Percentiles rank a stretch among this genome's conserved stretches.
phyloP scores from a whole-genome alignment of 2,888 invertebrate genomes.

The Maniola hyperantus region DNA sequence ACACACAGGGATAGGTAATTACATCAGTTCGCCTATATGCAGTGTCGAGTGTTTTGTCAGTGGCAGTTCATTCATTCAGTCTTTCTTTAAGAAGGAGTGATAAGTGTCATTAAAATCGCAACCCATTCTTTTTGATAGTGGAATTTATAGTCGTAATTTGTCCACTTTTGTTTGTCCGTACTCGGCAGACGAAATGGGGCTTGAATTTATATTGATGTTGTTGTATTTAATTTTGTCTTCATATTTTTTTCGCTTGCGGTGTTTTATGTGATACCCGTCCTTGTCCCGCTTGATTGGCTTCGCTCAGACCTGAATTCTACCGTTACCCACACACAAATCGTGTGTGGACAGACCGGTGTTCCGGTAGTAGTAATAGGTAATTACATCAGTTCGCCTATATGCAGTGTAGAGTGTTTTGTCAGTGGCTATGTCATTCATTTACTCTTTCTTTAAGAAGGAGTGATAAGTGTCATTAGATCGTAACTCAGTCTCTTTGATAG shows the following conservation, averaged over 20 bases:
- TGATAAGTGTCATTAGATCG: conserved; percentile 30
- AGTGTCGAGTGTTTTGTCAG: conserved; percentile 17
- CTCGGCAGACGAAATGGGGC: conserved; percentile 17
- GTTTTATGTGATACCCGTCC: too few relatives aligned
- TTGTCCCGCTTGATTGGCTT: too few relatives aligned
- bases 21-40: too few relatives aligned
- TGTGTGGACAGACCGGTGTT: too few relatives aligned
- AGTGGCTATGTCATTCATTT: conserved; percentile 7
- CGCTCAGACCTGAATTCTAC: too few relatives aligned
- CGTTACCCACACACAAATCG: too few relatives aligned
- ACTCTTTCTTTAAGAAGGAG: conserved; percentile 27
- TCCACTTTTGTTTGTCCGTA: conserved; percentile 28
- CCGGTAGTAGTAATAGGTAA: too few relatives aligned
- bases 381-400: too few relatives aligned
- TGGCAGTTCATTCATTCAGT: background rate
- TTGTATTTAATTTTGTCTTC: conserved; percentile 19
- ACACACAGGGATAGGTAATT: too few relatives aligned
- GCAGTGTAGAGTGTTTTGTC: conserved; percentile 11
- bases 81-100: conserved; percentile 30
- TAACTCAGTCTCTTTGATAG: conserved; percentile 21
- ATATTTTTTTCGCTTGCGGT: conserved; percentile 9
- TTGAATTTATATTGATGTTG: conserved; percentile 30
- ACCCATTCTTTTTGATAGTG: conserved; percentile 22
- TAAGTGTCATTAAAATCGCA: conserved; percentile 28
- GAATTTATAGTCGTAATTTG: conserved; percentile 26